Conservation (phyloP, 2,113 vertebrate species). For the Mesembrinibis cayennensis region DNA sequence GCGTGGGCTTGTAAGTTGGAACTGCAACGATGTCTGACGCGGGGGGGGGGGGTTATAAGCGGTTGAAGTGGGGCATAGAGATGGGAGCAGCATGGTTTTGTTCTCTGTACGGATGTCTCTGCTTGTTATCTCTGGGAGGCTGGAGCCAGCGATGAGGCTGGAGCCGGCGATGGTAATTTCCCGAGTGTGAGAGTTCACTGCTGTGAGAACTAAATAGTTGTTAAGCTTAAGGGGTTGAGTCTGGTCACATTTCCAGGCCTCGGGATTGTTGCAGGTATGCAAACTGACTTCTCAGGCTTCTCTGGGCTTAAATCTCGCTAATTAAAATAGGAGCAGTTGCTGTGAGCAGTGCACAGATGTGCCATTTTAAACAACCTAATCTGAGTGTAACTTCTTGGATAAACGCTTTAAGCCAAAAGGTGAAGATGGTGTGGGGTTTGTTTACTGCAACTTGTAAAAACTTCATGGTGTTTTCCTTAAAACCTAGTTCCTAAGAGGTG, state of each 20-base stretch:
- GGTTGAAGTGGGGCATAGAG: neutral
- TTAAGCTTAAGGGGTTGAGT: neutral
- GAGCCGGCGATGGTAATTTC: neutral
- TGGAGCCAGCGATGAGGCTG: neutral
- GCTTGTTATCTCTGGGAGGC: neutral
- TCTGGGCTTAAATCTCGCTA: accelerated
- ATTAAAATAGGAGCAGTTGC: neutral
- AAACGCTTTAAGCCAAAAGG: neutral
- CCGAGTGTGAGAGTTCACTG: neutral
- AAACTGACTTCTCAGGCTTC: neutral
- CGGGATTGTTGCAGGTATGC: neutral
- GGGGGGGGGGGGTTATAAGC: neutral
- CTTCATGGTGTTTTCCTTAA: neutral
- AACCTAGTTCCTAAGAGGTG: neutral
- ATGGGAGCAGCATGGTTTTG: neutral
- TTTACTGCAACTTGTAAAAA: neutral
- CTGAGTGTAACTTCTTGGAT: neutral
- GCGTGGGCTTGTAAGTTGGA: neutral
- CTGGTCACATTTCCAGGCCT: neutral
- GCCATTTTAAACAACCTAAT: neutral
- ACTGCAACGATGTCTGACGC: accelerated
- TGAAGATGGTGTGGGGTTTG: neutral
- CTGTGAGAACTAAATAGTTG: neutral
- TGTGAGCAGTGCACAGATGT: neutral
- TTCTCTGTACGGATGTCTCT: neutral